Evolutionary conservation across 2,797 vertebrate species (phyloP).

Genomic region (Falco cherrug): DNA sequence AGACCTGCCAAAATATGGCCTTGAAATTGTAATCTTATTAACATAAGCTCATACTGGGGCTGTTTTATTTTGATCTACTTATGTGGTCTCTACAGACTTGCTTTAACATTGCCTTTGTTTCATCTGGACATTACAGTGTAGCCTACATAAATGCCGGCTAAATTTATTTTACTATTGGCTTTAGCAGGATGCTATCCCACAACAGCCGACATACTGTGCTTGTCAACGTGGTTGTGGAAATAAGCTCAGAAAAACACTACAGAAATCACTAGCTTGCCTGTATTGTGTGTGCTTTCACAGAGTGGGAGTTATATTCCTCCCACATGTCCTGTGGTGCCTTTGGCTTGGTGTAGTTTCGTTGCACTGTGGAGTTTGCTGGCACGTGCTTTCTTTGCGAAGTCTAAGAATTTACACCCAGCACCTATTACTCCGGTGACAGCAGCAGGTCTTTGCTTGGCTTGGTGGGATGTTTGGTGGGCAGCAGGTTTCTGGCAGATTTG

Average conservation of each 20-base stretch:
- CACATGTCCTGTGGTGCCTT: rapidly evolving
- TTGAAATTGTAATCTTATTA: slow-evolving; percentile 46
- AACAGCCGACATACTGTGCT: neutral
- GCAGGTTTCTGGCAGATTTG: neutral
- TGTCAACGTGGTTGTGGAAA: rapidly evolving
- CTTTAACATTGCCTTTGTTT: neutral
- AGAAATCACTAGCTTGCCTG: neutral
- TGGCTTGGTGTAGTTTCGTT: rapidly evolving
- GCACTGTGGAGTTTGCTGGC: neutral
- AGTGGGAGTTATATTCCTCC: neutral
- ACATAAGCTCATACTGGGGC: neutral
- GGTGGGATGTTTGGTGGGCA: neutral
- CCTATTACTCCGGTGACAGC: neutral
- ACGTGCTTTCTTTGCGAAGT: neutral
- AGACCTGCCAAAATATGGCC: neutral
- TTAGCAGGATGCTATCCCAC: neutral
- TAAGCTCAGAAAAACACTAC: neutral
- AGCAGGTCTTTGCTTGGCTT: neutral
- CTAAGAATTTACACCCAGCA: neutral
- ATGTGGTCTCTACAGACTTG: neutral
- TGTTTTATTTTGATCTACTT: slow-evolving; percentile 16
- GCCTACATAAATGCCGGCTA: neutral
- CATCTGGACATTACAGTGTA: neutral
- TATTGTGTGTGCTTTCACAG: neutral
- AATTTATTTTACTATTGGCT: neutral